Percentiles rank a stretch among this genome's conserved stretches.
phyloP scores from a whole-genome alignment of 2,888 invertebrate species.

The Harpalus rubripes region DNA sequence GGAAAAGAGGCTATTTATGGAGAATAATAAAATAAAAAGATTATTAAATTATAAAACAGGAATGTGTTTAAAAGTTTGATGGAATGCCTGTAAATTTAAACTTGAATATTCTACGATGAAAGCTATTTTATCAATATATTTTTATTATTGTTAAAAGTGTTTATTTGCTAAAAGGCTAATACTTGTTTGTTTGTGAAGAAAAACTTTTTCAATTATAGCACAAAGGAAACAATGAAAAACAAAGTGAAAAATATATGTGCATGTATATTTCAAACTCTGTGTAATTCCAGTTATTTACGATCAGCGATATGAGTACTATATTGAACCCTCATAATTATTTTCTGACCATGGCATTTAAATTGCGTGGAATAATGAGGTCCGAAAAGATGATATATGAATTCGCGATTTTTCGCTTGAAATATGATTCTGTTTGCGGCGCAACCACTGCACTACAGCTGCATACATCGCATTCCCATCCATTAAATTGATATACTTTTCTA shows the following conservation, averaged over 20 bases:
- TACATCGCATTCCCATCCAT: constrained; percentile 28
- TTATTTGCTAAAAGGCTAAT: neutral
- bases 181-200: neutral
- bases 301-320: constrained; percentile 32
- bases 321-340: constrained; percentile 35
- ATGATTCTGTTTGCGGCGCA: constrained; percentile 10
- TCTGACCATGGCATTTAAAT: constrained; percentile 35
- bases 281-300: constrained; percentile 14
- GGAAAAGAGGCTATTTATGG: neutral
- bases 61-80: neutral
- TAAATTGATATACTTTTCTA: constrained; percentile 28
- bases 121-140: neutral
- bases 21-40: neutral
- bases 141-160: neutral
- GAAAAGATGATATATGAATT: constrained; percentile 35
- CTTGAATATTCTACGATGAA: neutral
- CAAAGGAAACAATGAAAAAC: constrained; percentile 16
- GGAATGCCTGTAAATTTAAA: neutral
- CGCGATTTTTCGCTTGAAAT: constrained; percentile 33
- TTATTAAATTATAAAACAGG: neutral
- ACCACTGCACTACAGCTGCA: neutral
- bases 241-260: constrained; percentile 9
- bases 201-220: constrained; percentile 1
- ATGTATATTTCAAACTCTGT: neutral
- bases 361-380: constrained; percentile 38